Conservation (phyloP, 2,797 vertebrate species). For the Lagorchestes hirsutus region DNA sequence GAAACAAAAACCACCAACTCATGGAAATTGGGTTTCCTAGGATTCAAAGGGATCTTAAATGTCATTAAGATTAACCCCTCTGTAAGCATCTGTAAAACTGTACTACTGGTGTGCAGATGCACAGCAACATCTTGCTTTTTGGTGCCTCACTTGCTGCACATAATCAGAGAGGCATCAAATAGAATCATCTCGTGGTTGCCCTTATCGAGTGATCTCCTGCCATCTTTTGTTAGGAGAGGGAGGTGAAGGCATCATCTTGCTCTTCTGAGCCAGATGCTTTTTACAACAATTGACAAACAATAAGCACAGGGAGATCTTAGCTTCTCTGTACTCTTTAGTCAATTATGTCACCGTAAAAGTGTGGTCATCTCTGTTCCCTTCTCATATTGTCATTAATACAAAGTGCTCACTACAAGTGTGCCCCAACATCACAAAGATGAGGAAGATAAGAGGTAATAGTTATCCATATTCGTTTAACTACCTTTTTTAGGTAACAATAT, state of each 20-base stretch:
- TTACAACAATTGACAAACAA: too few species aligned
- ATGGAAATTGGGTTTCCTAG: neutral
- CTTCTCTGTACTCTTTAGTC: neutral
- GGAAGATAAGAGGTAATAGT: neutral
- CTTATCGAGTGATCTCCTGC: neutral
- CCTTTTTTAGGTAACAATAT: neutral
- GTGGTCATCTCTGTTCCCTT: too few species aligned
- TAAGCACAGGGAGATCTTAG: neutral
- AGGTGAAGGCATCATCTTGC: neutral
- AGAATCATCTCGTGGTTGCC: neutral
- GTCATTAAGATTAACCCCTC: neutral
- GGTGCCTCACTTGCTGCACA: neutral
- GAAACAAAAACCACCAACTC: neutral
- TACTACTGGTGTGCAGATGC: neutral
- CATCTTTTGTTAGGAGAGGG: too few species aligned
- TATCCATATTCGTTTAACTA: neutral
- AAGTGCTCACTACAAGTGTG: too few species aligned
- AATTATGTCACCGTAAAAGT: too few species aligned
- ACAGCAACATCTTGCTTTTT: neutral
- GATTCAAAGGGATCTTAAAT: neutral
- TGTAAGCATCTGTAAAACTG: neutral
- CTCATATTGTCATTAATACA: too few species aligned
- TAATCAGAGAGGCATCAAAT: neutral
- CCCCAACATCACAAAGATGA: neutral
- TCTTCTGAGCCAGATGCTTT: neutral